Conservation (phyloP, 2,113 vertebrate species). For the Anolis carolinensis region DNA sequence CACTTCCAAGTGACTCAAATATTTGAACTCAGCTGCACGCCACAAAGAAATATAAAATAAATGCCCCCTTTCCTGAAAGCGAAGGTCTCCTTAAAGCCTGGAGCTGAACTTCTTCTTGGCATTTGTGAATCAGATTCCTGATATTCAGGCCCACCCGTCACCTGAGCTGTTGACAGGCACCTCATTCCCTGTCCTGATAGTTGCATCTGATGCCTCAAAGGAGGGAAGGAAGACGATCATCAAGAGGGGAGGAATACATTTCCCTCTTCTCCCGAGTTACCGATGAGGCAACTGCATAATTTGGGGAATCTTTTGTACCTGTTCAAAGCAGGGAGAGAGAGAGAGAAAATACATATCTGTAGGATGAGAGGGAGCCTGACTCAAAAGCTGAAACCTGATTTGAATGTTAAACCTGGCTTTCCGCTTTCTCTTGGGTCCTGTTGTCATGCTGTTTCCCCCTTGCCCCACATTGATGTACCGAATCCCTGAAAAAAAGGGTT, state of each 20-base stretch:
- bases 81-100: neutral
- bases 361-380: neutral
- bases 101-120: too few relatives aligned
- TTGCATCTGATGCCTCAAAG: neutral
- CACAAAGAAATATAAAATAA: neutral
- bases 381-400: neutral
- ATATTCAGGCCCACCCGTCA: neutral
- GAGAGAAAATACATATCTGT: too few relatives aligned
- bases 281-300: neutral
- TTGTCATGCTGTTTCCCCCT: neutral
- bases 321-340: neutral
- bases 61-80: too few relatives aligned
- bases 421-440: neutral
- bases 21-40: neutral
- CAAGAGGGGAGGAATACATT: neutral
- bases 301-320: neutral
- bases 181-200: neutral
- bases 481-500: neutral
- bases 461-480: neutral
- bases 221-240: neutral
- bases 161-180: too few relatives aligned
- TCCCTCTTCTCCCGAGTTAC: neutral
- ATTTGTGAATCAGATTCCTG: neutral
- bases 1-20: neutral
- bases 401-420: neutral